Conservation (phyloP, 2,797 vertebrate genomes). For the Anas bernieri region DNA sequence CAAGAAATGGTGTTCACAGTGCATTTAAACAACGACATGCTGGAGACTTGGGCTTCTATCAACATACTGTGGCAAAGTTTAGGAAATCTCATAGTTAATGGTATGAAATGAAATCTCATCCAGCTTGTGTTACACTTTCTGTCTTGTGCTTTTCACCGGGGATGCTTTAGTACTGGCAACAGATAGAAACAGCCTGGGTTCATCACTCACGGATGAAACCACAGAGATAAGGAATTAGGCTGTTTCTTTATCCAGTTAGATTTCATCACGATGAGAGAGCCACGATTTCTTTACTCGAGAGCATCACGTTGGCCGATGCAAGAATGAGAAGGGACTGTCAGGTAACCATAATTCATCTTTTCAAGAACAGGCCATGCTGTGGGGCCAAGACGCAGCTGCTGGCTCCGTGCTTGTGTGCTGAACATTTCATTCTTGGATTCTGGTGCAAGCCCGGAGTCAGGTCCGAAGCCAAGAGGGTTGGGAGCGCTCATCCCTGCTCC, state of each 20-base stretch:
- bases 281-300: background rate
- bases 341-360: background rate
- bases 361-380: background rate
- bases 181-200: background rate
- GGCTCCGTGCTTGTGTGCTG: background rate
- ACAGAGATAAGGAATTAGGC: background rate
- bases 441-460: background rate
- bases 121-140: background rate
- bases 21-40: background rate
- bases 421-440: background rate
- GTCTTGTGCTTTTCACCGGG: background rate
- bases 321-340: background rate
- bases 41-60: background rate
- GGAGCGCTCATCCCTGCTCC: background rate
- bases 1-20: background rate
- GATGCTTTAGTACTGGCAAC: background rate
- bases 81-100: background rate
- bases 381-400: background rate
- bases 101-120: background rate
- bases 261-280: background rate
- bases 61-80: rapidly evolving
- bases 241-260: background rate
- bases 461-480: background rate
- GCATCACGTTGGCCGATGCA: rapidly evolving
- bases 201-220: background rate